A percentile compares a stretch with the other conserved stretches of the same genome.
phyloP scores from a whole-genome alignment of 2,888 invertebrate species.

The Metacarcinus magister region DNA sequence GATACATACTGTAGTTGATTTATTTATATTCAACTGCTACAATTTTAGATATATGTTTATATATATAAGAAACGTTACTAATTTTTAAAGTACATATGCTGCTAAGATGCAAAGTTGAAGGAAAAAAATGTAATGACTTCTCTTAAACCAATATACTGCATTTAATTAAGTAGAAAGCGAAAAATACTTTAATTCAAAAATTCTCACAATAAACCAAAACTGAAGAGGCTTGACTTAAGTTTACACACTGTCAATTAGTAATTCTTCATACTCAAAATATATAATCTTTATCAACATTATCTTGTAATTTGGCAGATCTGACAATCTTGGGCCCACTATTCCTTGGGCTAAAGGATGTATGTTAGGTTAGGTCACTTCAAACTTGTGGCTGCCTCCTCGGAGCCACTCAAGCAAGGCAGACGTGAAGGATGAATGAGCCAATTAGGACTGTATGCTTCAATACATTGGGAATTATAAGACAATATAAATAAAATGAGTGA shows the following conservation, averaged over 20 bases:
- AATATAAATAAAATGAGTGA: no score
- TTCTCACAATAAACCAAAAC: neutral
- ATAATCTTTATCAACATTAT: neutral
- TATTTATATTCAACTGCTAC: neutral
- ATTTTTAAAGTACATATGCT: neutral
- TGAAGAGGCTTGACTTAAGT: neutral
- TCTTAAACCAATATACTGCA: neutral
- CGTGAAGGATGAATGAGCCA: no score
- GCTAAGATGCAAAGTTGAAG: neutral
- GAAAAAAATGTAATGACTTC: neutral
- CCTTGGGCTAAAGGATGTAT: no score
- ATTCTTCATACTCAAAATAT: neutral
- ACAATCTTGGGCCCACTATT: no score
- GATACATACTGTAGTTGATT: neutral
- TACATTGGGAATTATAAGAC: no score
- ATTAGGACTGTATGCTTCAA: no score
- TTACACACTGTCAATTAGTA: neutral
- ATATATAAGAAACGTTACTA: neutral
- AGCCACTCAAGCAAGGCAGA: no score
- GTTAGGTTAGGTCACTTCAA: no score
- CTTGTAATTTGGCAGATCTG: no score
- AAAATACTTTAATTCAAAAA: neutral
- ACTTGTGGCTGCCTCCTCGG: no score
- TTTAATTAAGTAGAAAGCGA: neutral
- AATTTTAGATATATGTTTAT: neutral